Evolutionary conservation across 2,797 vertebrate genomes (phyloP).

Genomic region (Muraenolepis orangiensis): DNA sequence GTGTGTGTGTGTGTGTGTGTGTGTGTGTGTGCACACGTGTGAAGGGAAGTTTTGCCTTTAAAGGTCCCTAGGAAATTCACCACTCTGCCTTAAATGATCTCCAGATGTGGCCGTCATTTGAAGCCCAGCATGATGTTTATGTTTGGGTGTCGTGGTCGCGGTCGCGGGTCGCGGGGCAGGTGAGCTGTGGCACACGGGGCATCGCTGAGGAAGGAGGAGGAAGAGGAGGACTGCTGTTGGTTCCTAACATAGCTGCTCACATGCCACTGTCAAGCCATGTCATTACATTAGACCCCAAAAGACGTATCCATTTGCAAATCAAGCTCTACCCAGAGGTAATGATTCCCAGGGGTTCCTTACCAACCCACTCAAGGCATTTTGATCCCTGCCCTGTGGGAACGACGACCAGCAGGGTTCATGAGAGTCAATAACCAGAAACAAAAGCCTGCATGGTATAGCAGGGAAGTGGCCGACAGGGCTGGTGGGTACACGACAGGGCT

Average conservation of each 20-base stretch:
- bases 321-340: background rate
- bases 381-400: background rate
- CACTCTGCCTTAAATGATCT: slow-evolving; percentile 35
- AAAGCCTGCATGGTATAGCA: too few species aligned
- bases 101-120: slow-evolving; percentile 39
- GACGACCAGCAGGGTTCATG: background rate
- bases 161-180: slow-evolving; percentile 42
- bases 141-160: slow-evolving; percentile 12
- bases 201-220: too few species aligned
- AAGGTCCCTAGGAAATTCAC: slow-evolving; percentile 33
- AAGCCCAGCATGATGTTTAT: background rate
- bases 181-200: slow-evolving; percentile 44
- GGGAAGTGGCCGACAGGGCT: too few species aligned
- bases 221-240: slow-evolving; percentile 37
- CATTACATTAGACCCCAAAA: background rate
- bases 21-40: background rate
- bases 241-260: background rate
- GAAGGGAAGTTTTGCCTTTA: background rate
- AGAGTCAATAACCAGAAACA: background rate
- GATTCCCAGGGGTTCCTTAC: background rate
- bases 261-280: too few species aligned
- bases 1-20: background rate
- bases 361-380: background rate
- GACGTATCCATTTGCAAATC: background rate
- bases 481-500: too few species aligned